These are phyloP conservation scores for Vidua macroura DNA, from an alignment of 2,113 vertebrate species.

Conservation along the genomic window DNA sequence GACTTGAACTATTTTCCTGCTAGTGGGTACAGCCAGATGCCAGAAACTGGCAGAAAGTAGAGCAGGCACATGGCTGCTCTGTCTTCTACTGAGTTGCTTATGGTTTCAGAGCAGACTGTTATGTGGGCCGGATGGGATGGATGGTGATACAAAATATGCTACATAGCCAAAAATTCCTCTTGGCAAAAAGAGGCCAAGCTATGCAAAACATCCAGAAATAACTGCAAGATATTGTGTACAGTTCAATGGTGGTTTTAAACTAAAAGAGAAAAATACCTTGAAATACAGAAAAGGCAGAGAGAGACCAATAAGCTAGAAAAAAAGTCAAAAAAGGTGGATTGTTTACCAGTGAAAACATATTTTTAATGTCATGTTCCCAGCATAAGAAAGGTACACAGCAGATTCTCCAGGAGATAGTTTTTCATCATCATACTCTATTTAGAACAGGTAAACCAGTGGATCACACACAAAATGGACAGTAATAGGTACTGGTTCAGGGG, in stretches of 20 bases:
- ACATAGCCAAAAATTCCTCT: neutral
- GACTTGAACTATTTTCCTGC: neutral
- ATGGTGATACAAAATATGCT: neutral
- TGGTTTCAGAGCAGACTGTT: constrained; percentile 24
- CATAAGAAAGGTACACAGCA: neutral
- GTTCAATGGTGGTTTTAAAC: neutral
- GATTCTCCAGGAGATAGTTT: neutral
- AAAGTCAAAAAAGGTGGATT: neutral
- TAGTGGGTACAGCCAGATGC: neutral
- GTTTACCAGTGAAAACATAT: neutral
- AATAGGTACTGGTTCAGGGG: neutral
- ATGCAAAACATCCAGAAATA: neutral
- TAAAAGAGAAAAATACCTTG: neutral
- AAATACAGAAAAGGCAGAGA: neutral
- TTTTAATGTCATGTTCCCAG: neutral
- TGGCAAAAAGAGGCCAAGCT: neutral
- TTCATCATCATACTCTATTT: neutral
- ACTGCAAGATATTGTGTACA: neutral
- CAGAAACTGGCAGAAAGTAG: neutral
- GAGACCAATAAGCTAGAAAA: neutral
- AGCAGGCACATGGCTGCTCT: neutral
- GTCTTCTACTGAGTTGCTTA: neutral
- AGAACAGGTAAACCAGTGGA: neutral
- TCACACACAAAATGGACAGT: neutral
- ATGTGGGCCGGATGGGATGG: neutral